Conservation (phyloP, 2,888 invertebrate genomes). For the Octodonta nipae region DNA sequence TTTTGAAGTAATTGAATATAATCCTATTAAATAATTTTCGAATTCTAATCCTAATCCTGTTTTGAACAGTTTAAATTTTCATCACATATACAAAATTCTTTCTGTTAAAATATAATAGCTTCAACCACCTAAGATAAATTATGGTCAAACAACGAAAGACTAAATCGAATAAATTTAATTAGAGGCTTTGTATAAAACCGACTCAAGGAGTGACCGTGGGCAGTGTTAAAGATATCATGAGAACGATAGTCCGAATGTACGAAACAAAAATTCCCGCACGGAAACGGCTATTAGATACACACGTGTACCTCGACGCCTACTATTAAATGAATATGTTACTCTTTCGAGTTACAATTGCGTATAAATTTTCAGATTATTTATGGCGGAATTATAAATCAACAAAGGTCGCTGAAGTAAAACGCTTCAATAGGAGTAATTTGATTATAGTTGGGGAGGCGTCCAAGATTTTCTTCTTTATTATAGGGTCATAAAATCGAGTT, state of each 20-base stretch:
- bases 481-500: no score
- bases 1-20: no score
- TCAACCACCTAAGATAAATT: neutral
- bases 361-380: constrained; percentile 13
- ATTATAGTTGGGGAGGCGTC: no score
- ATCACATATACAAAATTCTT: no score
- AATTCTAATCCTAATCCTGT: no score
- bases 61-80: no score
- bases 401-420: no score
- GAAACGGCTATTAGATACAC: constrained; percentile 12
- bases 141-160: constrained; percentile 1
- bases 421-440: constrained; percentile 1
- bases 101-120: constrained; percentile 5
- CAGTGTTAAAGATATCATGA: neutral
- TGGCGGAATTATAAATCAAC: constrained; percentile 11
- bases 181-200: neutral
- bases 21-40: no score
- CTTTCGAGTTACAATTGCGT: constrained; percentile 13
- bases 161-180: constrained; percentile 2
- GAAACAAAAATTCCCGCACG: constrained; percentile 2
- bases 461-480: no score
- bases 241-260: neutral
- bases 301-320: constrained; percentile 15
- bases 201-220: neutral
- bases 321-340: constrained; percentile 14